phyloP scores from a whole-genome alignment of 2,888 invertebrate species.

The Apomyelois bistriatella region DNA sequence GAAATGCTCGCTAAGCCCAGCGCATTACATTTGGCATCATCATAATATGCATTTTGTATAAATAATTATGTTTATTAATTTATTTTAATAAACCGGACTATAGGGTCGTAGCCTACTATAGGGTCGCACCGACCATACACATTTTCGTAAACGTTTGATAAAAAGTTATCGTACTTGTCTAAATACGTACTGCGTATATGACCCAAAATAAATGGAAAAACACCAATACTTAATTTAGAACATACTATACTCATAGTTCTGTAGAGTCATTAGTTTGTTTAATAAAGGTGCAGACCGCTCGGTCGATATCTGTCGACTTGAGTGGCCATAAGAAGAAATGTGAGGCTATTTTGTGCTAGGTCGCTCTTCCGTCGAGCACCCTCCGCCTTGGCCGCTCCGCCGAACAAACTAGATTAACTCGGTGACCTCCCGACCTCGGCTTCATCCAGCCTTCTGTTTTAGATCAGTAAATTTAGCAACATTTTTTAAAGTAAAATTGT shows the following conservation, averaged over 20 bases:
- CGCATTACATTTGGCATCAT: background rate
- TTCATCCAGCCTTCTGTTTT: slow-evolving; percentile 35
- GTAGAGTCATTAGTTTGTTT: slow-evolving; percentile 28
- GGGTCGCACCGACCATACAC: too few species aligned
- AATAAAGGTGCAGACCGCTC: slow-evolving; percentile 47
- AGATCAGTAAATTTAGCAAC: slow-evolving; percentile 36
- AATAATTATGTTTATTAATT: too few species aligned
- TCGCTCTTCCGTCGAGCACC: slow-evolving; percentile 46
- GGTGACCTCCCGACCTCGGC: slow-evolving; percentile 50
- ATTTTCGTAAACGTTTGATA: too few species aligned
- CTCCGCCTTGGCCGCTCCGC: slow-evolving; percentile 39
- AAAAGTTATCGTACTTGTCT: too few species aligned
- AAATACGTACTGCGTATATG: too few species aligned
- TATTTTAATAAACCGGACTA: too few species aligned
- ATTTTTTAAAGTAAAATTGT: background rate
- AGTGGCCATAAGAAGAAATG: slow-evolving; percentile 65
- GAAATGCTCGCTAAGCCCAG: background rate
- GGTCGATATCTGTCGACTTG: slow-evolving; percentile 59
- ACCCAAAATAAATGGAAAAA: too few species aligned
- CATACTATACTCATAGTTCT: too few species aligned
- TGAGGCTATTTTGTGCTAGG: slow-evolving; percentile 61
- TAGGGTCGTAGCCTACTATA: too few species aligned
- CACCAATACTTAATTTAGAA: too few species aligned
- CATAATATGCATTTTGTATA: background rate
- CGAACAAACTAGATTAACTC: slow-evolving; percentile 64